A percentile compares a stretch with the other conserved stretches of the same genome.
These are phyloP conservation scores for Drosophila carrolli DNA, from an alignment of 1,140 invertebrate genomes.

Conservation along the genomic window DNA sequence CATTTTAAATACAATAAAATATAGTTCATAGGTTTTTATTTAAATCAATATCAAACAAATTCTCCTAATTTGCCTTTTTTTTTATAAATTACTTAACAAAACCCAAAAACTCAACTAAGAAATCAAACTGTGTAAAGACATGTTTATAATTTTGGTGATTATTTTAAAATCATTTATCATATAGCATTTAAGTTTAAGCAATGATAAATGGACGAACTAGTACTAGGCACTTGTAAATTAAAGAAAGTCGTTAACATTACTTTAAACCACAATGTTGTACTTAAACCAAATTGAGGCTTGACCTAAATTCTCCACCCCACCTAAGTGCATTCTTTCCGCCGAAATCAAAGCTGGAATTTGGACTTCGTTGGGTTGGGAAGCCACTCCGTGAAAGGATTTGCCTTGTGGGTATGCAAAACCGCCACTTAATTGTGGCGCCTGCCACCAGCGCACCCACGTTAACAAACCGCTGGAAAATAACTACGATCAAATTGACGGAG, in stretches of 20 bases:
- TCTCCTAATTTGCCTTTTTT: too few species aligned
- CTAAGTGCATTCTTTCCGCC: constrained; percentile 3
- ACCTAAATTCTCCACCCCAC: background rate
- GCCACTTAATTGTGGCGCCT: constrained; percentile 66
- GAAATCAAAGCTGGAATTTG: constrained; percentile 1
- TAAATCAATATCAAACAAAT: too few species aligned
- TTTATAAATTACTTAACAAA: too few species aligned
- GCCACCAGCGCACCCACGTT: constrained; percentile 40
- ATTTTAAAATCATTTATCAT: too few species aligned
- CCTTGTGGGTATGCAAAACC: constrained; percentile 27
- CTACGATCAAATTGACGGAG: constrained; percentile 27
- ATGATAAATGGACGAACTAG: background rate
- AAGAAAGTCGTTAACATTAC: background rate
- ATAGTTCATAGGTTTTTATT: too few species aligned
- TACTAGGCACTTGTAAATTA: too few species aligned
- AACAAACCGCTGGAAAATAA: constrained; percentile 24
- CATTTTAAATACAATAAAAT: too few species aligned
- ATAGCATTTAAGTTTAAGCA: too few species aligned
- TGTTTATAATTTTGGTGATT: too few species aligned
- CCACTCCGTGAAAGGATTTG: constrained; percentile 3
- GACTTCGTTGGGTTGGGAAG: background rate
- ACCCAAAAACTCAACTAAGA: too few species aligned
- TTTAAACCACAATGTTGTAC: background rate
- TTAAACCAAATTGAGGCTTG: background rate
- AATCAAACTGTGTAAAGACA: too few species aligned